Base-by-base conservation (phyloP, 1,140 invertebrate species). In the Nephila pilipes region DNA sequence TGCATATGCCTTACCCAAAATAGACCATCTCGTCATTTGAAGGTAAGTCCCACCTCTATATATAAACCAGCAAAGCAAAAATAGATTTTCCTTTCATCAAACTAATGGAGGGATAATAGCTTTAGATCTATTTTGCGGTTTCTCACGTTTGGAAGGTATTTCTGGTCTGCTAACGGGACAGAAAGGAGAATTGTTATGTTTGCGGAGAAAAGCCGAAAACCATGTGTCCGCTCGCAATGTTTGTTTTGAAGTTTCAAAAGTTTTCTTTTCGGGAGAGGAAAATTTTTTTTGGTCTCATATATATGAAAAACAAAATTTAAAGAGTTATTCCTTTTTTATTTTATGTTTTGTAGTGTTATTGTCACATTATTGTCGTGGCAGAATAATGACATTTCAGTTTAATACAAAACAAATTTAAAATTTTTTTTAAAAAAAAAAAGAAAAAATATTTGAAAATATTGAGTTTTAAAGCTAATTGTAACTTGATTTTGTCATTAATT, bases 1-100 rank as follows among this genome's bases (percentile, higher is more conserved):
- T 81, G 88, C 75, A 90, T 79, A 81, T 55, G 88, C n/a, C 88
- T 81, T 32, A 79, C 65, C 87, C 55, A 89, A 89, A 89, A 89
- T 89, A 89, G 87, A 65, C 54, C 75, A 90, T 16, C 88, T 90
- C 88, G 88, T 80, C 88, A 81, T 32, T 90, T n/a, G 38, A 79
- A 80, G 88, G 88, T 90, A 90, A 90, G 88, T 90, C 25, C 46
- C 22, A 57, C 29, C 87, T 79, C 87, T 79, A 89, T 89, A 89
- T 89, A 55, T 79, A 89, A 75, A 89, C 36, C 36, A 75, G 58
- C 22, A 75, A 89, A 89, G 22, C 54, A 89, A 89, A 89, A 89
- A 89, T 89, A 89, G 65, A 89, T 29, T 69, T 46, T 46, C 12
- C 36, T 55, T 55, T 89, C n/a, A 89, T 89, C 60, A 38, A 79